These are phyloP conservation scores for Ophiothrix spiculata DNA, from an alignment of 35 echinoderm and acorn worm genomes.

Conservation along the genomic window DNA sequence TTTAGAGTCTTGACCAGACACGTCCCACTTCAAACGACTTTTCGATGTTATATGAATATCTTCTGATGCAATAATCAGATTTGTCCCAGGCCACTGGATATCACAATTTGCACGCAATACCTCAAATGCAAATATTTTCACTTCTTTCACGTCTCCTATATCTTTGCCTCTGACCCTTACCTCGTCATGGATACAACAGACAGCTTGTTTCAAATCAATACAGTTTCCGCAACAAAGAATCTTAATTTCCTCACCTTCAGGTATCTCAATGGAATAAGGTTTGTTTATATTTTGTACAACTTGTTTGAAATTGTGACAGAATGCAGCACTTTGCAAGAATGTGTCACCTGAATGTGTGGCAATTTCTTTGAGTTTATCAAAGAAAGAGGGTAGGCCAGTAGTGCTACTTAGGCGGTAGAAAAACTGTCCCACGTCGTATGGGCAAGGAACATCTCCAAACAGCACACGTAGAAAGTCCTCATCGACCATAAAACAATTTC, in stretches of 20 bases:
- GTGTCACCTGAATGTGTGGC: background rate
- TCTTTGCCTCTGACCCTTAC: background rate
- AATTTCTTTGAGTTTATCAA: background rate
- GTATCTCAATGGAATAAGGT: background rate
- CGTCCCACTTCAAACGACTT: background rate
- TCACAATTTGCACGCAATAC: background rate
- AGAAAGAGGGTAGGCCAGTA: background rate
- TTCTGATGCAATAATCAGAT: background rate
- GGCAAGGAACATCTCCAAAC: background rate
- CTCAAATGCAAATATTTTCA: background rate
- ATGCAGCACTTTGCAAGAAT: background rate
- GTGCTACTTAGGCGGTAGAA: background rate
- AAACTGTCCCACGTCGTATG: background rate
- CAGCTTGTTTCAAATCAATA: background rate
- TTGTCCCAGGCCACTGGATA: background rate
- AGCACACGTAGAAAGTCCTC: background rate
- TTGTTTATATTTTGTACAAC: background rate
- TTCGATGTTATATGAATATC: background rate
- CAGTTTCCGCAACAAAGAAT: background rate
- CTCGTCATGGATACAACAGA: background rate
- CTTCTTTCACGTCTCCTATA: background rate
- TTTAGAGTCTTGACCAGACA: background rate
- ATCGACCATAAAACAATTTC: too few species aligned
- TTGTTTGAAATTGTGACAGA: background rate
- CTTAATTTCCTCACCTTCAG: background rate